These are phyloP conservation scores for Drosophila jambulina DNA, from an alignment of 1,140 invertebrate genomes.

Conservation along the genomic window DNA sequence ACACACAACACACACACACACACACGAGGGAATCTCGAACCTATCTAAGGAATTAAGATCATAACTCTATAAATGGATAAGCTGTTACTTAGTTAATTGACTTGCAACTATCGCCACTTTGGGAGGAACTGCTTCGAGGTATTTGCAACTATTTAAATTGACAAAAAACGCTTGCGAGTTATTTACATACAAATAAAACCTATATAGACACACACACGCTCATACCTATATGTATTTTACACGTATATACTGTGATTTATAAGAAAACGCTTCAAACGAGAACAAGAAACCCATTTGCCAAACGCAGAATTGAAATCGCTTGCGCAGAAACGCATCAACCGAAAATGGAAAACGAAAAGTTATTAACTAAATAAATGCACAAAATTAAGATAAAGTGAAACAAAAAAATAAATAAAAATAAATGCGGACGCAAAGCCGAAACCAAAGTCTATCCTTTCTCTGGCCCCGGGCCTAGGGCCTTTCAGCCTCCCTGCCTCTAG, in stretches of 20 bases:
- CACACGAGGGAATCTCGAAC: slow-evolving; percentile 2
- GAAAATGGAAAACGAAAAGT: slow-evolving; percentile 52
- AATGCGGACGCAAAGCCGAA: slow-evolving; percentile 69
- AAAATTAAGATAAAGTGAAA: slow-evolving; percentile 41
- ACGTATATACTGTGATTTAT: slow-evolving; percentile 83
- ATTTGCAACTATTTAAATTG: slow-evolving; percentile 54
- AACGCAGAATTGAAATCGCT: slow-evolving; percentile 69
- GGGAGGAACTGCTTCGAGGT: slow-evolving; percentile 59
- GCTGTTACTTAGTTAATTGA: slow-evolving; percentile 83
- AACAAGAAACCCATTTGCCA: slow-evolving; percentile 58
- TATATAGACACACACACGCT: slow-evolving; percentile 40
- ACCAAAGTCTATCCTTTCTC: slow-evolving; percentile 69
- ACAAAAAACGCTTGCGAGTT: slow-evolving; percentile 71
- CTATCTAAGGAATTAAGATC: slow-evolving; percentile 13
- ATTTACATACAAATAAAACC: slow-evolving; percentile 55
- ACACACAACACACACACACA: slow-evolving; percentile 8
- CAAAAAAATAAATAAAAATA: slow-evolving; percentile 34
- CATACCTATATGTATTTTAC: slow-evolving; percentile 77
- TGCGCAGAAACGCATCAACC: slow-evolving; percentile 46
- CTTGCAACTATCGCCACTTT: slow-evolving; percentile 67
- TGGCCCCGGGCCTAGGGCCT: slow-evolving; percentile 44
- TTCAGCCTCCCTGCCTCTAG: slow-evolving; percentile 24
- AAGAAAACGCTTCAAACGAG: slow-evolving; percentile 78
- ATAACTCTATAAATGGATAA: slow-evolving; percentile 64
- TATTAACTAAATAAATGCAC: slow-evolving; percentile 82